Percentiles rank a stretch among this genome's conserved stretches.
Conservation (phyloP, 2,888 invertebrate species). For the Xestia rhomboidea region DNA sequence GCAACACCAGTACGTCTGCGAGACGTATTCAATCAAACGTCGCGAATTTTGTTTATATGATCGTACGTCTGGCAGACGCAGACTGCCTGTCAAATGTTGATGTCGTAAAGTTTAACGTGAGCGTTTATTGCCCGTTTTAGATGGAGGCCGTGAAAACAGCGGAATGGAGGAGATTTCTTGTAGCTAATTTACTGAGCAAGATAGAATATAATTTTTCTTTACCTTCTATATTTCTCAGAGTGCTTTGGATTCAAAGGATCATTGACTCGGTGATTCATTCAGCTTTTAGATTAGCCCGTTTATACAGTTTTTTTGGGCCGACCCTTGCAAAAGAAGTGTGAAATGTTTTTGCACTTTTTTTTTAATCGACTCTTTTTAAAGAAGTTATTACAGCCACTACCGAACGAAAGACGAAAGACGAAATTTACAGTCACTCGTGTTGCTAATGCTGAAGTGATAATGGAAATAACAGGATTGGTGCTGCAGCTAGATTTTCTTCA, state of each 20-base stretch:
- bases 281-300: not conserved
- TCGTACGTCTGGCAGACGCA: constrained; percentile 72
- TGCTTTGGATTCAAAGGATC: not conserved
- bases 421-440: not conserved
- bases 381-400: not conserved
- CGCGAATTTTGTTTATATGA: constrained; percentile 68
- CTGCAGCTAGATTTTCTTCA: not conserved
- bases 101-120: constrained; percentile 82
- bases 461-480: not conserved
- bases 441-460: not conserved
- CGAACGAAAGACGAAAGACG: not conserved
- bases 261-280: not conserved
- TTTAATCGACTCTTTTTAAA: not conserved
- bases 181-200: not conserved
- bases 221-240: not conserved
- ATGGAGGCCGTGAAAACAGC: constrained; percentile 67
- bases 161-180: constrained; percentile 15
- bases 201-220: not conserved
- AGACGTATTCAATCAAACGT: constrained; percentile 69
- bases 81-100: constrained; percentile 79
- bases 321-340: not conserved
- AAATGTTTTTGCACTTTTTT: not conserved
- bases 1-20: constrained; percentile 43
- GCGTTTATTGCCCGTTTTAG: constrained; percentile 78
- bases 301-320: not conserved